Percentiles rank a stretch among this genome's conserved stretches.
phyloP scores from a whole-genome alignment of 2,888 invertebrate genomes.

The Emesis furor region DNA sequence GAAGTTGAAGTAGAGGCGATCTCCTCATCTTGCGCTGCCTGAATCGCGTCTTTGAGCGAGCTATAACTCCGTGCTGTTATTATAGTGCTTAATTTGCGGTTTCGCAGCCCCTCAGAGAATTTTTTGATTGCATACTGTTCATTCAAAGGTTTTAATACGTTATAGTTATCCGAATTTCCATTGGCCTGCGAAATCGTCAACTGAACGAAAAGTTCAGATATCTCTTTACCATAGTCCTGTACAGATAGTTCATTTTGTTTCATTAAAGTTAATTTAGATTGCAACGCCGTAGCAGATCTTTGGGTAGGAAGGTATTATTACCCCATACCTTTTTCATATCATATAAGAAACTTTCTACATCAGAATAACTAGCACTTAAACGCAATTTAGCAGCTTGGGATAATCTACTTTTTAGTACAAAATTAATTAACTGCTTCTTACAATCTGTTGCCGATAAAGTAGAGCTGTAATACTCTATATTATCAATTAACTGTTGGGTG shows the following conservation, averaged over 20 bases:
- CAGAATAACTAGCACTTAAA: background rate
- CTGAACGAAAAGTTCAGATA: slow-evolving; percentile 25
- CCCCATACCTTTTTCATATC: slow-evolving; percentile 1
- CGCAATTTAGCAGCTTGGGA: slow-evolving; percentile 12
- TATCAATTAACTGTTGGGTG: no score
- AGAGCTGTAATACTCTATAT: no score
- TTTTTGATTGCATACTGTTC: slow-evolving; percentile 21
- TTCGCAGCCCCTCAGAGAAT: slow-evolving; percentile 2
- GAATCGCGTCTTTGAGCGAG: slow-evolving; percentile 30
- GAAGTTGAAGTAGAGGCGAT: background rate
- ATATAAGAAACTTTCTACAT: background rate
- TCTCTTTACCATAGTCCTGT: slow-evolving; percentile 15
- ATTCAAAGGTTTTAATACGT: slow-evolving; percentile 23
- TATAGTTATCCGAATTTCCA: background rate
- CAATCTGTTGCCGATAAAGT: no score
- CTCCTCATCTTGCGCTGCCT: slow-evolving; percentile 18
- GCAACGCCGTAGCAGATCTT: slow-evolving; percentile 10
- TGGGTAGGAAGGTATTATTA: background rate
- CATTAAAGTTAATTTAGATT: slow-evolving; percentile 1
- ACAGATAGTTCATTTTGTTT: slow-evolving; percentile 25
- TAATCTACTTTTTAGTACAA: slow-evolving; percentile 7
- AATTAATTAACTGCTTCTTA: no score
- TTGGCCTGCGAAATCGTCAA: slow-evolving; percentile 18
- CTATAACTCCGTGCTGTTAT: slow-evolving; percentile 1
- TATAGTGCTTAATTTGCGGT: slow-evolving; percentile 19